phyloP scores from a whole-genome alignment of 1,140 invertebrate species.

The Zaprionus ornatus region DNA sequence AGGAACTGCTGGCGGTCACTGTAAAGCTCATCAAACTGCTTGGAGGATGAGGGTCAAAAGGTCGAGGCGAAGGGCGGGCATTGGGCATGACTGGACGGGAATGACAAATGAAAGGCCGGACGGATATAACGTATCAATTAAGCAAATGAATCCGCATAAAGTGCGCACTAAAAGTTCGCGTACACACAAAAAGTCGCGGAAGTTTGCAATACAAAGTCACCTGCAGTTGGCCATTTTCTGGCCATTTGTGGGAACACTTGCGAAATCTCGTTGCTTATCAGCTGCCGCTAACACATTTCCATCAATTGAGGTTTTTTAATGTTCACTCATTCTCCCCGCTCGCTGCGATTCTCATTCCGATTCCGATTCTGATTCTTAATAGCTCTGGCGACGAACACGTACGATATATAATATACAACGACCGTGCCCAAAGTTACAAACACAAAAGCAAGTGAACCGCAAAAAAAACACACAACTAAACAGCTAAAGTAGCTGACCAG shows the following conservation, averaged over 20 bases:
- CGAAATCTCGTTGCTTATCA: conserved; percentile 51
- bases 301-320: conserved; percentile 50
- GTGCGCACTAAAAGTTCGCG: conserved; percentile 14
- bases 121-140: conserved; percentile 41
- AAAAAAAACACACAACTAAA: conserved; percentile 20
- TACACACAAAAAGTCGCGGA: conserved; percentile 30
- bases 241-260: conserved; percentile 10
- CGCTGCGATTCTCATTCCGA: conserved; percentile 29
- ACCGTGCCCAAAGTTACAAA: conserved; percentile 53
- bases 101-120: conserved; percentile 40
- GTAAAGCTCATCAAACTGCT: neutral
- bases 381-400: conserved; percentile 54
- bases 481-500: conserved; percentile 5
- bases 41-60: neutral
- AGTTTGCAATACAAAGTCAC: conserved; percentile 28
- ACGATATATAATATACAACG: conserved; percentile 16
- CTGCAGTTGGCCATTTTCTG: conserved; percentile 23
- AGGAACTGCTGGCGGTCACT: neutral
- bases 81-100: conserved; percentile 11
- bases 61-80: neutral
- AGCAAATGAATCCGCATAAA: conserved; percentile 33
- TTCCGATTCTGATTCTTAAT: conserved; percentile 32
- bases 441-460: conserved; percentile 21
- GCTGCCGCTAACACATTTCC: conserved; percentile 39
- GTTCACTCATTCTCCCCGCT: conserved; percentile 36